Evolutionary conservation across 2,113 vertebrate species (phyloP), one percentile per base, ranked within the genome.

Genomic region (Phylloscopus trochilus): DNA sequence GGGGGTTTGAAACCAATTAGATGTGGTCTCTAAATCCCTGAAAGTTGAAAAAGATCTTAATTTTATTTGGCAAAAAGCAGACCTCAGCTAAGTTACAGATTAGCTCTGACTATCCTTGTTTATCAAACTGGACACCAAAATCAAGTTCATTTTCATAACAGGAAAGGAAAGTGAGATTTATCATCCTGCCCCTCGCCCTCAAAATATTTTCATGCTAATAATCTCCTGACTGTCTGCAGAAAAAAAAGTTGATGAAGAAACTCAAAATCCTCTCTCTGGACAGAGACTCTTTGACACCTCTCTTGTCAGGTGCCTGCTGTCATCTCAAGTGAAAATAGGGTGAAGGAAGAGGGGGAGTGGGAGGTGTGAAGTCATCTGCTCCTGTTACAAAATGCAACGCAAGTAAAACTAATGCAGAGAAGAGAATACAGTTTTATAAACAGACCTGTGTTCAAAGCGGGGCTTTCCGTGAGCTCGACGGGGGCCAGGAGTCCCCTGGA

Each of bases 41-140:
- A 79, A 91, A 96, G 89, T 90, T 77, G 73, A 92, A 69, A 44
- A 92, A 96, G 52, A 87, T 96, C 95, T 73, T 92, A 89, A 94
- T 95, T 86, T 91, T 91, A 95, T 82, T 94, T 85, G 93, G 87
- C 93, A 69, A 95, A 95, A 83, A 79, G 51, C 88, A 97, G 83
- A 91, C 78, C 90, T 92, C 87, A 92, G 85, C 92, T 89, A 83
- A 92, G 60, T 95, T 87, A 88, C 78, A 86, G 87, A 43, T 85
- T 94, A 93, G 83, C 88, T 91, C 66, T 74, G 83, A 68, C 91
- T 83, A 85, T 91, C 83, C 75, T 89, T 92, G 90, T 73, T 64
- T 60, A 91, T 91, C 89, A 92, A 90, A 92, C 75, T 41, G 74
- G 49, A 92, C 90, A 96, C 93, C 84, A 95, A 95, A 94, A 92